These are phyloP conservation scores for Rousettus leschenaultii DNA, from an alignment of 2,113 vertebrate genomes.

Conservation along the genomic window DNA sequence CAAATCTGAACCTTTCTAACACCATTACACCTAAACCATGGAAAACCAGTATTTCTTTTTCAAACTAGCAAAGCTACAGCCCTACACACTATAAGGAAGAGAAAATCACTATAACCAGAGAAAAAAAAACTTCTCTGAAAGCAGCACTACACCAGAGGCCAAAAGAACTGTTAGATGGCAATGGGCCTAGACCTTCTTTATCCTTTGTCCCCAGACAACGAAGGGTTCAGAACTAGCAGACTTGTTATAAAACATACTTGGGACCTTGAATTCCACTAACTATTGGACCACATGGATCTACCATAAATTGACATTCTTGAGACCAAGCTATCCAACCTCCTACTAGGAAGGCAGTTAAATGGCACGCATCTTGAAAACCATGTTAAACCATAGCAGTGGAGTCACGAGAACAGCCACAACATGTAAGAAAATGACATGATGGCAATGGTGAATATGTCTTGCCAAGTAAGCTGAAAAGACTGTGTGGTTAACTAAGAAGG, in stretches of 20 bases:
- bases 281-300: background rate
- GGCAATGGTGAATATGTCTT: too few species aligned
- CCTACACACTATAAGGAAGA: background rate
- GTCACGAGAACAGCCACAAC: background rate
- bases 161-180: background rate
- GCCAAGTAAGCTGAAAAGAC: background rate
- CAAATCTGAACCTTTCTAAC: background rate
- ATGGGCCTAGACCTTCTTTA: background rate
- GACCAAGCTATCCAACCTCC: background rate
- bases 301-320: background rate
- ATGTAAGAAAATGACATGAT: background rate
- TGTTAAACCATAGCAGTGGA: background rate
- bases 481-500: background rate
- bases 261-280: background rate
- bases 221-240: background rate
- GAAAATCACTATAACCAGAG: background rate
- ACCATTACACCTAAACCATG: background rate
- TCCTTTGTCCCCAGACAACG: rapidly evolving
- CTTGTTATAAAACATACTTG: background rate
- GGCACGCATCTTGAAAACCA: background rate
- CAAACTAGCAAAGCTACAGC: background rate
- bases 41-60: background rate
- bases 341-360: background rate
- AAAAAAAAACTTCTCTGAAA: background rate
- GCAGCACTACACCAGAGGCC: background rate